Conservation (phyloP, 2,888 invertebrate genomes). For the Metopia argyrocephala region DNA sequence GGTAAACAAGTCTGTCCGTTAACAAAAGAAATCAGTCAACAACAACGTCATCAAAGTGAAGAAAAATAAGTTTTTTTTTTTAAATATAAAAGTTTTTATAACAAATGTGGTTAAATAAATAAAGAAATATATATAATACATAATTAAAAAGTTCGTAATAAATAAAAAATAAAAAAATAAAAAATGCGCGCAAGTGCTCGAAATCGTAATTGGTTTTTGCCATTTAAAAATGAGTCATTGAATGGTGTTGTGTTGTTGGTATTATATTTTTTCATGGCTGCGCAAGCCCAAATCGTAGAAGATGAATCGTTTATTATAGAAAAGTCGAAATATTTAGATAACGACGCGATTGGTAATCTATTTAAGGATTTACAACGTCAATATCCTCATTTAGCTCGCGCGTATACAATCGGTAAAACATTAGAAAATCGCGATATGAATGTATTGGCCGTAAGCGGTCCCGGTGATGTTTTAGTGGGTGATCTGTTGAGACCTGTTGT, state of each 20-base stretch:
- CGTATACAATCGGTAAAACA: conserved; percentile 90
- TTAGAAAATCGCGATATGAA: conserved; percentile 88
- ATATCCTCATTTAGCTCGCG: conserved; percentile 85
- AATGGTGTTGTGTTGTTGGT: not conserved
- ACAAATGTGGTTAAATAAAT: conserved; percentile 22
- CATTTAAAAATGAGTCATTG: conserved; percentile 40
- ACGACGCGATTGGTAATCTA: conserved; percentile 84
- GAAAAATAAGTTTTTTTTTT: conserved; percentile 9
- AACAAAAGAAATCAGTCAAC: conserved; percentile 37
- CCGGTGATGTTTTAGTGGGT: conserved; percentile 45
- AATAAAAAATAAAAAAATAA: not conserved
- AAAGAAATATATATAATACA: not conserved
- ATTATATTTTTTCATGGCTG: too few species aligned
- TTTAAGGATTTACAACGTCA: conserved; percentile 81
- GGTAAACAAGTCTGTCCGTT: conserved; percentile 18
- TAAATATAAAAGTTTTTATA: conserved; percentile 3
- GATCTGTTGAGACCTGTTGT: conserved; percentile 88
- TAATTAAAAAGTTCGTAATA: conserved; percentile 12
- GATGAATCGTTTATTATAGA: conserved; percentile 70
- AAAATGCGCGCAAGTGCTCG: conserved; percentile 54
- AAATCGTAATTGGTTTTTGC: not conserved
- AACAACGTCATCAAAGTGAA: conserved; percentile 60
- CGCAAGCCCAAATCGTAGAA: conserved; percentile 57
- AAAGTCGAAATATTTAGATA: conserved; percentile 82
- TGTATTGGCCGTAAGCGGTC: conserved; percentile 81